A percentile compares a stretch with the other conserved stretches of the same genome.
These are phyloP conservation scores for Philereme transversata DNA, from an alignment of 2,888 invertebrate genomes.

Conservation along the genomic window DNA sequence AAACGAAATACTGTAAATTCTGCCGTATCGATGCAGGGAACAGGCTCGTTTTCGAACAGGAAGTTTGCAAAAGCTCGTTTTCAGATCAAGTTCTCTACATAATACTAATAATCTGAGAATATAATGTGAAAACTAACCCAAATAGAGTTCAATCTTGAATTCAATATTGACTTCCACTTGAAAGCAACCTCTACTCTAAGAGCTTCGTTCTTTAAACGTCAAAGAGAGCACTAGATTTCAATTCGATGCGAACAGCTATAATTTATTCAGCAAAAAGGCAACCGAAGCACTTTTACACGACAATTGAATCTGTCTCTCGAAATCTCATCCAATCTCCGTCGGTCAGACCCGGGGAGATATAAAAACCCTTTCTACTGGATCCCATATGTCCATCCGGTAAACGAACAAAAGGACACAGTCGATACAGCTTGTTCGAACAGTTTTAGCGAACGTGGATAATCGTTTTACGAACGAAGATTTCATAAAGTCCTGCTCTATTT, in stretches of 20 bases:
- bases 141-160: neutral
- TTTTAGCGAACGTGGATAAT: slow-evolving; percentile 26
- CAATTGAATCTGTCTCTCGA: slow-evolving; percentile 35
- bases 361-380: slow-evolving; percentile 30
- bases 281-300: slow-evolving; percentile 37
- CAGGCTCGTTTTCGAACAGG: too few relatives aligned
- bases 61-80: too few relatives aligned
- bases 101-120: too few relatives aligned
- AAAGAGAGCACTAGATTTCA: slow-evolving; percentile 8
- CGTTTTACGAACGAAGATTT: slow-evolving; percentile 24
- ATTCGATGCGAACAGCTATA: slow-evolving; percentile 31
- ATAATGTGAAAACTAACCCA: neutral
- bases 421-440: slow-evolving; percentile 24
- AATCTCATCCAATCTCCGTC: slow-evolving; percentile 37
- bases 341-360: slow-evolving; percentile 31
- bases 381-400: slow-evolving; percentile 30
- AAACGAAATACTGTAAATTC: too few relatives aligned
- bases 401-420: slow-evolving; percentile 29
- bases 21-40: too few relatives aligned
- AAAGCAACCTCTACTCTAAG: slow-evolving; percentile 1
- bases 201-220: neutral
- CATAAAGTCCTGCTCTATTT: slow-evolving; percentile 17
- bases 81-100: too few relatives aligned
- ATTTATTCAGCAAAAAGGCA: slow-evolving; percentile 38
- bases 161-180: neutral